These are phyloP conservation scores for Geotrypetes seraphini DNA, from an alignment of 2,797 vertebrate species.

Conservation along the genomic window DNA sequence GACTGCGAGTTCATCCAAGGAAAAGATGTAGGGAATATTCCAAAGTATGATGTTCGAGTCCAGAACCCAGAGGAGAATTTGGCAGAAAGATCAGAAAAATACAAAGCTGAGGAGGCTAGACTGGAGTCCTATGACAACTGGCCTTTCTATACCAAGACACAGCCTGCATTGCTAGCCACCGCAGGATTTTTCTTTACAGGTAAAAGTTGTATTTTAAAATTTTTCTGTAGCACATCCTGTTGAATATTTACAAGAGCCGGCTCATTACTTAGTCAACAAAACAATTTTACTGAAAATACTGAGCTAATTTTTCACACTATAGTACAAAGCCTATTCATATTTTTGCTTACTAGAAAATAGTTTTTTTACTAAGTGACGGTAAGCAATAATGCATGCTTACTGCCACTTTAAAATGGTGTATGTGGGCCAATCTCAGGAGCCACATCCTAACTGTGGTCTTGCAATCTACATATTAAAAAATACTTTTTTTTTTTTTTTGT, in stretches of 20 bases:
- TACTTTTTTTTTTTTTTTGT: too few relatives aligned
- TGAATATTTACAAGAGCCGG: not conserved
- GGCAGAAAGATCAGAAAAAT: not conserved
- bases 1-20: conserved; percentile 8
- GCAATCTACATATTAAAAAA: too few relatives aligned
- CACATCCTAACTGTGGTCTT: too few relatives aligned
- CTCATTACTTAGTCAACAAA: not conserved
- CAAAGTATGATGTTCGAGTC: conserved; percentile 2
- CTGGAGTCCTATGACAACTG: not conserved
- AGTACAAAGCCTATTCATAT: too few relatives aligned
- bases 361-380: too few relatives aligned
- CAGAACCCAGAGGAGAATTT: not conserved
- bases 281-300: accelerated
- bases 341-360: too few relatives aligned
- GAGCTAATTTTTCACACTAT: too few relatives aligned
- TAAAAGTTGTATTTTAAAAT: not conserved
- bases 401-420: too few relatives aligned
- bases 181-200: conserved; percentile 17
- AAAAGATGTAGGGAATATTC: conserved; percentile 12
- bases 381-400: too few relatives aligned
- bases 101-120: not conserved
- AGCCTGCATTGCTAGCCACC: not conserved
- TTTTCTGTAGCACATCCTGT: too few relatives aligned
- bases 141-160: not conserved
- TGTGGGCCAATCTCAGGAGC: too few relatives aligned